Base-by-base conservation (phyloP, 2,797 vertebrate species). In the Amphiprion clarkii region DNA sequence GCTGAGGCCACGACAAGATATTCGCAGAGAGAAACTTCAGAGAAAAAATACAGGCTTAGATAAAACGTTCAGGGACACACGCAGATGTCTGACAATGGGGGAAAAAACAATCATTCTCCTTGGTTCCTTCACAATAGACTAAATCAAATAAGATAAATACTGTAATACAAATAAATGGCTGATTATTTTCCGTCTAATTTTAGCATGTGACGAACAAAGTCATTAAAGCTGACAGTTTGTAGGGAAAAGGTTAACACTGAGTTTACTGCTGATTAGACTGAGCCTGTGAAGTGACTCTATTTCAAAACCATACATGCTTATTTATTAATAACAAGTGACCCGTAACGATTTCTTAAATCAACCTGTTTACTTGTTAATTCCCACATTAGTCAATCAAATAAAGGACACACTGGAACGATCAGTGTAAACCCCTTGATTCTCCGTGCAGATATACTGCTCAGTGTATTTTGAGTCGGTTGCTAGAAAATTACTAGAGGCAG, bases 1-100 rank as follows among this genome's bases (percentile, higher is more conserved):
- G 81, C 79, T 71, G 76, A 70, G 75, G 74, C 84, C 76, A 82
- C 55, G 0, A 53, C 65, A 59, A 78, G 42, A 87, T 75, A 81
- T 84, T 83, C 82, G 79, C 64, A 81, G 67, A 79, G 14, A 67
- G 75, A 62, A 14, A 82, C 65, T 73, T 63, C 54, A 58, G 55
- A 27, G 3, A 1, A 31, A 46, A 56, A 76, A 52, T 23, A 62
- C 46, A 11, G 31, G 46, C 52, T 62, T 54, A 55, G 79, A 82
- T 83, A 56, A 76, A 85, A 66, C 9, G 12, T 74, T 74, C 17
- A 54, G 62, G 49, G 27, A 79, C 29, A 71, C 44, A 65, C 59
- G 64, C 68, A 69, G 29, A 57, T 11, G 2, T 27, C 54, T 42
- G 67, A 60, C 27, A 71, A 27, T 58, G 36, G 36, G 5, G 67